Percentiles rank a stretch among this genome's conserved stretches.
Conservation (phyloP, 2,113 vertebrate genomes). For the Lasiurus cinereus region DNA sequence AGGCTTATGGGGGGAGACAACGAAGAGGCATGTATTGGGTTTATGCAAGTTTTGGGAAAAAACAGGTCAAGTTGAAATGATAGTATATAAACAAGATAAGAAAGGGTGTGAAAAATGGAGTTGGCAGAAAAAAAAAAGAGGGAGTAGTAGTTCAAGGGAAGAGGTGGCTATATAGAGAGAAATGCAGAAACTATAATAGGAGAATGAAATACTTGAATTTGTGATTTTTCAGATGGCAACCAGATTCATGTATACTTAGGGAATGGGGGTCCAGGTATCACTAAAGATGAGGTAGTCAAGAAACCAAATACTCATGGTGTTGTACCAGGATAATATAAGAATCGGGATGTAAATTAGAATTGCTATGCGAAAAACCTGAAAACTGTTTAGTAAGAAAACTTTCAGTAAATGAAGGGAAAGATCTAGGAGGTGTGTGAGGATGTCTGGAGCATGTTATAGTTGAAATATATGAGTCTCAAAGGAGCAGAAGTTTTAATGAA, state of each 20-base stretch:
- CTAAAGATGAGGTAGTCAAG: neutral
- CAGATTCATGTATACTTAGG: neutral
- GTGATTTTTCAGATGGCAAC: neutral
- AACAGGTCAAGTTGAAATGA: slow-evolving; percentile 5
- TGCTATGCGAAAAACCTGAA: neutral
- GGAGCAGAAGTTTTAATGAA: neutral
- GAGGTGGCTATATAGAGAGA: neutral
- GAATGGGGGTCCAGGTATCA: neutral
- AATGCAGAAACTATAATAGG: neutral
- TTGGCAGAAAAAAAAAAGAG: neutral
- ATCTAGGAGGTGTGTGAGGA: neutral
- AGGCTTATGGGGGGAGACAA: neutral
- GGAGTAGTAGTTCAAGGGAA: neutral
- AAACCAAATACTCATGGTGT: neutral
- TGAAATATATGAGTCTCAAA: neutral
- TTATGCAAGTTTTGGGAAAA: neutral
- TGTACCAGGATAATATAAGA: neutral
- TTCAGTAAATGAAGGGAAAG: neutral
- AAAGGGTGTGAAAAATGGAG: neutral
- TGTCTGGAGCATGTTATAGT: neutral
- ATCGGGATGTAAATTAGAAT: neutral
- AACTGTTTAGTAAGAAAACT: neutral
- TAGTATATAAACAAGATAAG: neutral
- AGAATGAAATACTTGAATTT: neutral
- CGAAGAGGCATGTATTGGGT: neutral